phyloP scores from a whole-genome alignment of 35 echinoderm and acorn worm genomes.

The Hemicentrotus pulcherrimus region DNA sequence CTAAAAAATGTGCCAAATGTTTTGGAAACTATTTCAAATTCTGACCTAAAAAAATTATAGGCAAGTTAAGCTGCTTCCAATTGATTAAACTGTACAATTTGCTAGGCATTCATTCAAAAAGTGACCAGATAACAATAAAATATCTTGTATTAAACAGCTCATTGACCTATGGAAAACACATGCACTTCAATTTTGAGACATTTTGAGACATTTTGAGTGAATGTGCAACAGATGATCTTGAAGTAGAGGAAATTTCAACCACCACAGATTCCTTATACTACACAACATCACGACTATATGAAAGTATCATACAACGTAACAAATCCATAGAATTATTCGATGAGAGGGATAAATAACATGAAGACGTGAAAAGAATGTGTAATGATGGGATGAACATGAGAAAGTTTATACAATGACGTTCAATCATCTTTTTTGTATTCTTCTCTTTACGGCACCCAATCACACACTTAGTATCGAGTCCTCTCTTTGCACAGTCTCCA shows the following conservation, averaged over 20 bases:
- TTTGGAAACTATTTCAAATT: slow-evolving; percentile 32
- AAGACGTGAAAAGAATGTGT: slow-evolving; percentile 18
- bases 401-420: not conserved
- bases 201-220: not conserved
- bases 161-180: not conserved
- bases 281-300: not conserved
- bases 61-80: slow-evolving; percentile 45
- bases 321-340: not conserved
- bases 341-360: not conserved
- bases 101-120: not conserved
- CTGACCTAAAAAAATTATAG: not conserved
- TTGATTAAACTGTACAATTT: slow-evolving; percentile 34
- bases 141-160: not conserved
- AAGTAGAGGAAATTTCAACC: not conserved
- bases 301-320: slow-evolving; percentile 1
- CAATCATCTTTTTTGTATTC: not conserved
- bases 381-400: not conserved
- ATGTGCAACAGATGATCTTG: not conserved
- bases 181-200: not conserved
- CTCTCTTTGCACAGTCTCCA: not conserved
- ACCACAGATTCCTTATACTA: not conserved
- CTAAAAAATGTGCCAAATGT: slow-evolving; percentile 14
- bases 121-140: not conserved
- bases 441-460: not conserved
- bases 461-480: not conserved